A percentile compares a stretch with the other conserved stretches of the same genome.
These are phyloP conservation scores for Melipona beecheii DNA, from an alignment of 2,888 invertebrate species.

Conservation along the genomic window DNA sequence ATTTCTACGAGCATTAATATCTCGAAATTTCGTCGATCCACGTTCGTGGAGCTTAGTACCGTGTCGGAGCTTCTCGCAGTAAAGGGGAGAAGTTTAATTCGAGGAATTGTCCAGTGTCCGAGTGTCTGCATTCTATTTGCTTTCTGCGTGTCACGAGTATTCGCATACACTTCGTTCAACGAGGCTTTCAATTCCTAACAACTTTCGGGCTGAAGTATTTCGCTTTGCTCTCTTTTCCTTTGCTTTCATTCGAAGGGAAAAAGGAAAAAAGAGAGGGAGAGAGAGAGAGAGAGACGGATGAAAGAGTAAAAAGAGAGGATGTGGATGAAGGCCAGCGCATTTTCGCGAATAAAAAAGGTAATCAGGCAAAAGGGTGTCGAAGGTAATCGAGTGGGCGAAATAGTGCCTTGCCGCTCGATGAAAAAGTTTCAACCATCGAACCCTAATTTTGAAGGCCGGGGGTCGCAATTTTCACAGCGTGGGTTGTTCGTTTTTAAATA, in stretches of 20 bases:
- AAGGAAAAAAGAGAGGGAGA: too few relatives aligned
- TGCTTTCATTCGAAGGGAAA: not conserved
- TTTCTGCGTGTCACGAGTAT: not conserved
- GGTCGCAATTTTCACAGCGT: conserved; percentile 15
- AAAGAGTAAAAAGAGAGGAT: too few relatives aligned
- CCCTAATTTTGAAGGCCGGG: conserved; percentile 37
- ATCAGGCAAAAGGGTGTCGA: conserved; percentile 39
- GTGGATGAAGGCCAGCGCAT: not conserved
- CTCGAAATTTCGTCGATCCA: too few relatives aligned
- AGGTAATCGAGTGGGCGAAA: conserved; percentile 45
- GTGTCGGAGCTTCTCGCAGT: not conserved
- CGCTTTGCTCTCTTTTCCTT: too few relatives aligned
- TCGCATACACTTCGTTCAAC: not conserved
- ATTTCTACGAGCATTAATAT: too few relatives aligned
- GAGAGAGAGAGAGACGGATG: too few relatives aligned
- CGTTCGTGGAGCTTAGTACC: not conserved
- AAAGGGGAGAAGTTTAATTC: not conserved
- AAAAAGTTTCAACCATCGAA: conserved; percentile 39
- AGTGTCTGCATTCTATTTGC: not conserved
- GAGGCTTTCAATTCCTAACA: not conserved
- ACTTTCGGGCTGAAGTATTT: not conserved
- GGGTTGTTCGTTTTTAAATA: conserved; percentile 25
- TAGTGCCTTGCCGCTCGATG: conserved; percentile 30
- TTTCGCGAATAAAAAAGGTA: conserved; percentile 31
- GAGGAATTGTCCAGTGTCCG: not conserved